Evolutionary conservation across 1,140 invertebrate species (phyloP).

Genomic region (Drosophila ercepeae): DNA sequence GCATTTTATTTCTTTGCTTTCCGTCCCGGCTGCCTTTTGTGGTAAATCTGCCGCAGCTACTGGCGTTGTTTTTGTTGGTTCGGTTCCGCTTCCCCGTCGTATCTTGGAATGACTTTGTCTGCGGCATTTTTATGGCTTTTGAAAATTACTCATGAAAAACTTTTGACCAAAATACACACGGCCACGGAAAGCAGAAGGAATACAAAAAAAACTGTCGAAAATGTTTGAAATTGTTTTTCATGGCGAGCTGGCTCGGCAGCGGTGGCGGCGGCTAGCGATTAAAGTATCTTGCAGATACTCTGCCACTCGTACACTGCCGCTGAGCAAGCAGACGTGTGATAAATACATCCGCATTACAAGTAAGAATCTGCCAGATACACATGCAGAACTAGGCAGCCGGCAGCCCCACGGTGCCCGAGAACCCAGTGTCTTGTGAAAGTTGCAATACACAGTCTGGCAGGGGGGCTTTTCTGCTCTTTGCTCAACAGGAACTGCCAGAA

Average conservation of each 20-base stretch:
- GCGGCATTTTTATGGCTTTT: constrained; percentile 69
- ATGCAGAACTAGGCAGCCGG: constrained; percentile 56
- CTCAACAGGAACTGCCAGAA: constrained; percentile 44
- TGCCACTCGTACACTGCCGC: constrained; percentile 12
- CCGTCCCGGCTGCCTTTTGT: constrained; percentile 12
- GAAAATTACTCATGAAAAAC: constrained; percentile 70
- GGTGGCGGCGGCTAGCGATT: constrained; percentile 30
- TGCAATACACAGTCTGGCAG: constrained; percentile 23
- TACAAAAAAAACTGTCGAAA: constrained; percentile 42
- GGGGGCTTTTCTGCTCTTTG: constrained; percentile 3
- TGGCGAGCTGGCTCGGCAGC: constrained; percentile 12
- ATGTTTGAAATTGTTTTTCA: constrained; percentile 61
- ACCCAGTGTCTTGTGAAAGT: constrained; percentile 12
- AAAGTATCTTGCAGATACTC: constrained; percentile 68
- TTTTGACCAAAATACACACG: constrained; percentile 51
- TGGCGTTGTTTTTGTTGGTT: constrained; percentile 26
- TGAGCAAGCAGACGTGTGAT: constrained; percentile 69
- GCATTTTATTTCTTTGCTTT: constrained; percentile 40
- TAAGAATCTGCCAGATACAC: constrained; percentile 74
- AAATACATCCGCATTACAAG: constrained; percentile 78
- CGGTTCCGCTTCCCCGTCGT: constrained; percentile 31
- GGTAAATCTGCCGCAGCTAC: constrained; percentile 11
- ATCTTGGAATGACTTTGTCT: constrained; percentile 48
- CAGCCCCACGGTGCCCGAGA: constrained; percentile 20
- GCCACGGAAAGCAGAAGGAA: constrained; percentile 16